Conservation (phyloP, 2,113 vertebrate genomes). For the Spea multiplicata region DNA sequence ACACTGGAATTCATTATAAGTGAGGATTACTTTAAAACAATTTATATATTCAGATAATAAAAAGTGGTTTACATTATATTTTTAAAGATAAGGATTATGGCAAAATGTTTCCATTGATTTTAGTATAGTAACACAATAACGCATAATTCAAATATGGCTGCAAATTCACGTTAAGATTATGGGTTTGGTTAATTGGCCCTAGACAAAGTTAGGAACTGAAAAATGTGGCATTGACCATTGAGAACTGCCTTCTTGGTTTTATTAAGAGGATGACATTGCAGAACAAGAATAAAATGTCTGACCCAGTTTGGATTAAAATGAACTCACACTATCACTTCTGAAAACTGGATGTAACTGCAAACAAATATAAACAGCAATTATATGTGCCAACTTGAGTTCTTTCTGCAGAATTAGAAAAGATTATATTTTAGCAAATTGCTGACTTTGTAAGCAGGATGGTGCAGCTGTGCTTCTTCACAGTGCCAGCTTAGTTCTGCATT, state of each 20-base stretch:
- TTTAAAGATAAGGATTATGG: too few species aligned
- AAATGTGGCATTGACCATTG: neutral
- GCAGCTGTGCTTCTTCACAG: constrained; percentile 40
- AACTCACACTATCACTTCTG: constrained; percentile 7
- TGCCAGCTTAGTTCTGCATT: constrained; percentile 33
- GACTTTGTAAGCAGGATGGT: constrained; percentile 39
- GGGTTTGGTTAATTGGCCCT: neutral
- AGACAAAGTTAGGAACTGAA: neutral
- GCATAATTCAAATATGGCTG: neutral
- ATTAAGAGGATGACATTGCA: constrained; percentile 1
- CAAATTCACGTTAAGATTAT: neutral
- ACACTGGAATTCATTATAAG: too few species aligned
- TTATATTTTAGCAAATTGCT: constrained; percentile 43
- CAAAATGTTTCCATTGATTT: too few species aligned
- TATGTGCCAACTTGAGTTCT: constrained; percentile 35
- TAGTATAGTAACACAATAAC: too few species aligned
- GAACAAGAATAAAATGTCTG: constrained; percentile 10
- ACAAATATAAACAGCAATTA: constrained; percentile 36
- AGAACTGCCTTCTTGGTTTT: constrained; percentile 6
- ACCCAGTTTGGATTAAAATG: constrained; percentile 34
- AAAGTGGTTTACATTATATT: too few species aligned
- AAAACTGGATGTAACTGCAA: constrained; percentile 19
- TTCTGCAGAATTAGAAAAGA: constrained; percentile 42
- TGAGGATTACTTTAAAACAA: too few species aligned
- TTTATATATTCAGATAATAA: too few species aligned